Base-by-base conservation (phyloP, 2,113 vertebrate species). In the Entelurus aequoreus region DNA sequence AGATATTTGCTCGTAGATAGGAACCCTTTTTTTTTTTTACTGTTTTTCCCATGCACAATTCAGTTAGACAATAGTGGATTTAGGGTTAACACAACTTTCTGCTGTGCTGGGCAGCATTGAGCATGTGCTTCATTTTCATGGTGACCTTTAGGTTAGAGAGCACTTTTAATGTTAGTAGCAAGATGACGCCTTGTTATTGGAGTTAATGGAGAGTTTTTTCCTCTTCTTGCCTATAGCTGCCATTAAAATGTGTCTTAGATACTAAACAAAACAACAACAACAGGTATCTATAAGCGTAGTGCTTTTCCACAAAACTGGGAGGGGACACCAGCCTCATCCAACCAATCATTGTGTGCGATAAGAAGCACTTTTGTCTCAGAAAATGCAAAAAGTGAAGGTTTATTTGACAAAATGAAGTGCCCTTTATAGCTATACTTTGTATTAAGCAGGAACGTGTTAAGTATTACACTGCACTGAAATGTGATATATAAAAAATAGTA, bases 241-340 rank as follows among this genome's bases (percentile, higher is more conserved):
- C 3, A 40, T 14, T 56, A 40, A 6, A 19, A 36, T 11, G 52
- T 67, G 28, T 69, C 16, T 65, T 2, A 1, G 14, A 42, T 50
- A 62, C 54, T 28, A 28, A 28, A 28, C 19, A 13, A 44, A 78
- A 71, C 74, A 47, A 60, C 59, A 49, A 72, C 74, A 78, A 60
- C 68, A 76, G 52, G 65, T 76, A 69, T 53, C 53, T 50, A 6
- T 47, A 21, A 35, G 42, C 35, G 40, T 16, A 7, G 38, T 7
- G 55, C 13, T 66, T 53, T 67, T 70, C 47, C 55, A 54, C 70
- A 48, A 76, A 69, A 65, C 69, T 74, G 75, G 78, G 76, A 78
- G 79, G 84, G 76, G 78, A 78, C 78, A 76, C 6, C 49, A 59
- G 37, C 60, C 8, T 70, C 55, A 44, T 63, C 21, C 52, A 50